Evolutionary conservation across 2,888 invertebrate genomes (phyloP), one percentile per base, ranked within the genome.

Genomic region (Danaus chrysippus): DNA sequence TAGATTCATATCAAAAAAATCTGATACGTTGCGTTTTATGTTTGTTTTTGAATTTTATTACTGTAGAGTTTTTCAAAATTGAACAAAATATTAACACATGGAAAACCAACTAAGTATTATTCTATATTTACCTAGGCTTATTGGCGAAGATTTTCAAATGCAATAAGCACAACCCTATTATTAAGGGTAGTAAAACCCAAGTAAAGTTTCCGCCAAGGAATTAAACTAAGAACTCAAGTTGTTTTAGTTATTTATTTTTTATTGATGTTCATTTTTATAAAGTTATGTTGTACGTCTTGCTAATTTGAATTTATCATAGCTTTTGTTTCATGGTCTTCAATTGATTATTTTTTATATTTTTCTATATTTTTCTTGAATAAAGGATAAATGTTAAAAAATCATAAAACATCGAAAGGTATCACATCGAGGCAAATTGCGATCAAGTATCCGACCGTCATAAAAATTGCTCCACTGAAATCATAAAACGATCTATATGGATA

Each of bases 401-500:
- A 23, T 46, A 10, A 9, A 17, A 58, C n/a, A 58, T 19, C 15
- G 23, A 43, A 43, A 58, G 53, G 59, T 61, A 12, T 46, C 43
- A 46, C 56, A 49, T 54, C 23, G 8, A 34, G 23, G 54, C 65
- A 69, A 63, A 68, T 66, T 55, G 64, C 54, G 62, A 59, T 68
- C 70, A 23, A 67, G 64, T 69, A 70, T 68, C 61, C 66, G 63
- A 64, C 61, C 59, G 64, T 69, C 65, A 76, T 80, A 82, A 83
- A 84, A 81, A 76, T 76, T 73, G 75, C 75, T 76, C 71, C 67
- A 69, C 66, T 73, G 65, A 81, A 79, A 84, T 86, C 84, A 85
- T 86, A 86, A 86, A 86, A 79, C 81, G 82, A 86, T 86, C 78
- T 81, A 79, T 79, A 77, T 74, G 72, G 79, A 81, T 82, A 81